Base-by-base conservation (phyloP, 2,113 vertebrate genomes). In the Malurus melanocephalus region DNA sequence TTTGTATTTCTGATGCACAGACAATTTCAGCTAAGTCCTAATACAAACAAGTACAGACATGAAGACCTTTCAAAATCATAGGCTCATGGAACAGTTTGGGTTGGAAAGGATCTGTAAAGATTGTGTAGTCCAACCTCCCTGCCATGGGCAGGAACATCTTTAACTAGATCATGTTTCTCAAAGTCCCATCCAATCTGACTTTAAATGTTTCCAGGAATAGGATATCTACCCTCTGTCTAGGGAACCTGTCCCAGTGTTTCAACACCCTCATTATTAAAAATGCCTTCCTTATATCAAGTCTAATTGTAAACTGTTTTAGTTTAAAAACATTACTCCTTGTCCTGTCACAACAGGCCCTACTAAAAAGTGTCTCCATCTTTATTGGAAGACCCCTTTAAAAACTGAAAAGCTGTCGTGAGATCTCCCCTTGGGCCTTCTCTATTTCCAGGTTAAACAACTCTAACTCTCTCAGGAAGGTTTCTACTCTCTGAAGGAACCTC, bases 101-200 rank as follows among this genome's bases (percentile, higher is more conserved):
- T 64, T 72, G 42, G n/a, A 80, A 73, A 53, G 16, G 21, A 49
- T 33, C 6, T 1, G 2, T 28, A 52, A 74, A 78, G 23, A 16
- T 43, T 13, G 8, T 10, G 6, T 38, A 11, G 8, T 45, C 28
- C 32, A 75, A 38, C 0, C 1, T 0, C 2, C 2, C 8, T 66
- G 19, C 9, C 18, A 10, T 5, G 13, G 20, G 6, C 8, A 43
- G 16, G 17, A 22, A 49, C 8, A 38, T 38, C 30, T 67, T 57
- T 23, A 33, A 16, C 17, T 24, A 30, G 7, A n/a, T 38, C 7
- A 14, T 9, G 6, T 30, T 93, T 46, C 11, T 60, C 23, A 51
- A 30, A 43, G 20, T 3, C 14, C 7, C 2, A 5, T 38, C 26
- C n/a, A 57, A 16, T 35, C 4, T 66, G 48, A 38, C 19, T 24